Conservation (phyloP, 2,113 vertebrate species). For the Drymodes brunneopygia region DNA sequence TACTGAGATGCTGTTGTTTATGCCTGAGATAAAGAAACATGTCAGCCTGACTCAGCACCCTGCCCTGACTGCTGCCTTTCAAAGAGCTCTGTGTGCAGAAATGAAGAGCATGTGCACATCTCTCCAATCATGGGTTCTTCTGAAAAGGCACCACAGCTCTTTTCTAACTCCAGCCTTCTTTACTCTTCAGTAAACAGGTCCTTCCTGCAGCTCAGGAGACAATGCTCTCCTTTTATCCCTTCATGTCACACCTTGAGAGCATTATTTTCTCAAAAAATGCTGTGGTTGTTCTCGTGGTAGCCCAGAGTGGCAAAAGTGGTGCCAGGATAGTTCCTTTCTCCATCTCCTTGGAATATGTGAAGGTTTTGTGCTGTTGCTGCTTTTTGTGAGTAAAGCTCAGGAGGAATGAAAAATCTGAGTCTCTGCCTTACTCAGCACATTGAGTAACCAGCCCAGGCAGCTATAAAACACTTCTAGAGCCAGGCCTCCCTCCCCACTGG, state of each 20-base stretch:
- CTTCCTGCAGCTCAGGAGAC: not conserved
- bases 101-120: not conserved
- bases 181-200: not conserved
- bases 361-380: not conserved
- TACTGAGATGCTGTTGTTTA: not conserved
- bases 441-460: slow-evolving; percentile 3
- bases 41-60: not conserved
- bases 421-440: slow-evolving; percentile 33
- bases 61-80: not conserved
- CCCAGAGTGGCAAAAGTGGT: not conserved
- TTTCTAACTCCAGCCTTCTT: not conserved
- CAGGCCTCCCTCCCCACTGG: not conserved
- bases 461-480: not conserved
- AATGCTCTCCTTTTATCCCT: not conserved
- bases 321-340: not conserved
- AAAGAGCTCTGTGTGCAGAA: not conserved
- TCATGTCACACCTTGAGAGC: not conserved
- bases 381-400: not conserved
- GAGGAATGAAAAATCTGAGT: slow-evolving; percentile 18
- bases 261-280: not conserved
- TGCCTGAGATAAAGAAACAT: not conserved
- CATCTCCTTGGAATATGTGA: not conserved
- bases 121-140: not conserved
- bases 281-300: not conserved
- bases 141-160: not conserved